These are phyloP conservation scores for Trinorchestia longiramus DNA, from an alignment of 1,140 invertebrate genomes.

Conservation along the genomic window DNA sequence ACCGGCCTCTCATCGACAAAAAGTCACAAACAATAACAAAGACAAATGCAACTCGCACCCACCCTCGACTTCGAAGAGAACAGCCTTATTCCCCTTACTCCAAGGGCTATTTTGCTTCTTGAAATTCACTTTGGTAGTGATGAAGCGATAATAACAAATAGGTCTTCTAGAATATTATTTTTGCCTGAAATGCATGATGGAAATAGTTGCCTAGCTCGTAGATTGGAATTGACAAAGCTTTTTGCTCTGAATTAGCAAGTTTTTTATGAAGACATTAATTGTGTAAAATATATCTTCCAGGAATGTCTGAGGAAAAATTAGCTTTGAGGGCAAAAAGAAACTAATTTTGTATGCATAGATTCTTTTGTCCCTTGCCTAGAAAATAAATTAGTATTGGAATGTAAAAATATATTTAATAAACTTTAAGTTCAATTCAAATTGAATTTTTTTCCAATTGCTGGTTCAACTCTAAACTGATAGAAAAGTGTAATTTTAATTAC, in stretches of 20 bases:
- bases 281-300: neutral
- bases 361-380: too few species aligned
- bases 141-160: neutral
- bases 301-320: neutral
- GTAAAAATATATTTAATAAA: neutral
- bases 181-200: neutral
- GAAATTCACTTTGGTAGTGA: neutral
- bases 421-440: neutral
- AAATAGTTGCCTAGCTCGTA: neutral
- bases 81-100: constrained; percentile 39
- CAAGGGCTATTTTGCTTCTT: neutral
- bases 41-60: constrained; percentile 41
- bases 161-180: neutral
- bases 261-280: neutral
- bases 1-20: constrained; percentile 44
- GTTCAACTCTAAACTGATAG: neutral
- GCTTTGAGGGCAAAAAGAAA: neutral
- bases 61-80: neutral
- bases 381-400: neutral
- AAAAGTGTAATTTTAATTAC: too few species aligned
- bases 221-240: neutral
- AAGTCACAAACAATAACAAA: constrained; percentile 54
- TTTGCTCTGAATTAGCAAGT: neutral
- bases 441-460: neutral
- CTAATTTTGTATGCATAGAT: too few species aligned